Evolutionary conservation across 23 tunicate species (phyloP), one percentile per base, ranked within the genome.

Genomic region (Styela clava): DNA sequence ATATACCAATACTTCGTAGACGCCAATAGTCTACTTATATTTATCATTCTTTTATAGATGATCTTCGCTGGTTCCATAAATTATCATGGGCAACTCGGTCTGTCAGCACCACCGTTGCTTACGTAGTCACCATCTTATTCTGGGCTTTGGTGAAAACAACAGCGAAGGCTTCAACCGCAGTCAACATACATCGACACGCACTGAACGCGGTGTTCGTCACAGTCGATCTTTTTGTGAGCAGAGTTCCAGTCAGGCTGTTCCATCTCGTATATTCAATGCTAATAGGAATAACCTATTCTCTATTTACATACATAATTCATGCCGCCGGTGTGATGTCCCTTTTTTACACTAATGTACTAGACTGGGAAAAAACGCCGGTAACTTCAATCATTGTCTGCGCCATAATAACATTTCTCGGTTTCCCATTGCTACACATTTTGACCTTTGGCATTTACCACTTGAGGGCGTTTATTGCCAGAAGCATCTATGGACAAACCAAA

Each of bases 381-480:
- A 26, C 31, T 28, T 26, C 71, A 65, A 28, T 65, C 16, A 28
- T 65, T 16, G 31, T 65, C 9, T 25, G 31, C 16, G 30, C 16
- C 16, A 9, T 65, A 16, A 16, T 16, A 5, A 3, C 7, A 5
- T 65, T 65, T 16, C 16, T 65, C 16, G 30, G 7, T 26, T 3
- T 16, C 16, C 71, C 71, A 16, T 28, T 65, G 71, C 30, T 26
- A 25, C 31, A 26, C 31, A 3, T 7, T 16, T 25, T 65, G 31
- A 65, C 31, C 71, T 65, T 65, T 65, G 71, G 71, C 9, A 65
- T 65, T 9, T 65, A 65, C 71, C 71, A 65, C 31, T 65, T 65
- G 71, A 26, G 16, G 31, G 31, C 31, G 30, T 65, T 65, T 65
- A 65, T 65, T n/a, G n/a, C n/a, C n/a, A n/a, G n/a, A n/a, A n/a